Evolutionary conservation across 2,797 vertebrate genomes (phyloP), one percentile per base, ranked within the genome.

Genomic region (Mormyrops boulengeri): DNA sequence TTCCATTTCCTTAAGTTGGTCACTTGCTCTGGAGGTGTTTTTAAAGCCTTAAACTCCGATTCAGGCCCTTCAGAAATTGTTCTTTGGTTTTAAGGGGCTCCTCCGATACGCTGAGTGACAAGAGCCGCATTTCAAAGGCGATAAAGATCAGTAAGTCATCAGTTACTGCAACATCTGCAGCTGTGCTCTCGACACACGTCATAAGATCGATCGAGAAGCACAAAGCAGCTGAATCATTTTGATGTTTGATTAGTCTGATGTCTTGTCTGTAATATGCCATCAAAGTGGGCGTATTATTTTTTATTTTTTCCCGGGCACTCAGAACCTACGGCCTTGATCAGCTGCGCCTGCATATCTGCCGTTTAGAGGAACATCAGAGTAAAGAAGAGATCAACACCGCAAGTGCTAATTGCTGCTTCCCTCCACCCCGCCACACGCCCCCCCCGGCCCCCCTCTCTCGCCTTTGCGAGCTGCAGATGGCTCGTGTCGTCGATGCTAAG

Each of bases 381-480:
- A 85, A 41, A 14, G 60, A 66, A 44, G 19, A 53, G 47, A 88
- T 57, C 73, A 86, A 52, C 73, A 69, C 85, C 47, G 22, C 57
- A 26, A 60, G 60, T 80, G 52, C 30, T 73, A 77, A 80, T 86
- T 57, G 57, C n/a, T 60, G 66, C 57, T 50, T 85, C 82, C 44
- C n/a, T 3, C 38, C 44, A 9, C n/a, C 82, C 82, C 22, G 9
- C 47, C 82, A 26, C 82, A 22, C 47, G 9, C 82, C 82, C 82
- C 19, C 57, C 60, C 2, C n/a, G n/a, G 38, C 73, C 73, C 73
- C 62, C 82, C 82, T 44, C 82, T 8, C 82, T 44, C 47, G n/a
- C 19, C 47, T 22, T 87, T 55, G 85, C 52, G 87, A 90, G 47
- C 85, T 91, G 55, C 90, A 91, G 90, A 92, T 91, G 92, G 91